These are phyloP conservation scores for Reinhardtius hippoglossoides DNA, from an alignment of 2,113 vertebrate species.

Conservation along the genomic window DNA sequence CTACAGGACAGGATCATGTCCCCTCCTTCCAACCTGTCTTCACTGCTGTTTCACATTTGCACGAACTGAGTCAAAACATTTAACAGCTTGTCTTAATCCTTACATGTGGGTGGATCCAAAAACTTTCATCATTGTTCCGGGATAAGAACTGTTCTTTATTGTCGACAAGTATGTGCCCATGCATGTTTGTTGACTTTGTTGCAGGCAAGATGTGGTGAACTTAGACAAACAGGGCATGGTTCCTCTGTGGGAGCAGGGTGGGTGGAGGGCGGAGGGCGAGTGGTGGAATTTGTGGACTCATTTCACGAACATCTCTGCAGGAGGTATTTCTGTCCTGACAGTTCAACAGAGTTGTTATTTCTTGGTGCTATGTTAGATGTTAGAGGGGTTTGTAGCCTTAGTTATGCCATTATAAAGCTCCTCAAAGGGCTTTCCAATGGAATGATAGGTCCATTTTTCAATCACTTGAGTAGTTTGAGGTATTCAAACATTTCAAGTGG, in stretches of 20 bases:
- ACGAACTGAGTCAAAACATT: conserved; percentile 26
- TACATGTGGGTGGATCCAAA: conserved; percentile 62
- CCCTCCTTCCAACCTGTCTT: conserved; percentile 13
- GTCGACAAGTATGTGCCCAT: conserved; percentile 67
- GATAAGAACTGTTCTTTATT: conserved; percentile 61
- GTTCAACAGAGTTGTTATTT: conserved; percentile 48
- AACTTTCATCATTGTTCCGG: conserved; percentile 59
- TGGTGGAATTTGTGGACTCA: conserved; percentile 44
- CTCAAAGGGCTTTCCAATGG: conserved; percentile 1
- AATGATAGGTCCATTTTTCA: neutral
- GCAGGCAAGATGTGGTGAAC: conserved; percentile 71
- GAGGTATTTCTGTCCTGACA: conserved; percentile 50
- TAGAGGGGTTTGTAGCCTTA: conserved; percentile 37
- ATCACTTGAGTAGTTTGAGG: conserved; percentile 3
- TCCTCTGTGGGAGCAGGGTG: conserved; percentile 62
- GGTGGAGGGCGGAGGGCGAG: conserved; percentile 26
- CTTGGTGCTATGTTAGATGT: conserved; percentile 27
- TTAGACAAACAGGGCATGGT: conserved; percentile 73
- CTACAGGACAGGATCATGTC: conserved; percentile 3
- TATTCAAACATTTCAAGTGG: conserved; percentile 33
- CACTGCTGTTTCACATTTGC: conserved; percentile 19
- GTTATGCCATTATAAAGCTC: no score
- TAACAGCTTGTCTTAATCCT: conserved; percentile 54
- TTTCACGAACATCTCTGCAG: conserved; percentile 62
- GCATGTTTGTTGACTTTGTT: conserved; percentile 77